Percentiles rank a stretch among this genome's conserved stretches.
Evolutionary conservation across 2,888 invertebrate species (phyloP).

Genomic region (Brachyptera risi): DNA sequence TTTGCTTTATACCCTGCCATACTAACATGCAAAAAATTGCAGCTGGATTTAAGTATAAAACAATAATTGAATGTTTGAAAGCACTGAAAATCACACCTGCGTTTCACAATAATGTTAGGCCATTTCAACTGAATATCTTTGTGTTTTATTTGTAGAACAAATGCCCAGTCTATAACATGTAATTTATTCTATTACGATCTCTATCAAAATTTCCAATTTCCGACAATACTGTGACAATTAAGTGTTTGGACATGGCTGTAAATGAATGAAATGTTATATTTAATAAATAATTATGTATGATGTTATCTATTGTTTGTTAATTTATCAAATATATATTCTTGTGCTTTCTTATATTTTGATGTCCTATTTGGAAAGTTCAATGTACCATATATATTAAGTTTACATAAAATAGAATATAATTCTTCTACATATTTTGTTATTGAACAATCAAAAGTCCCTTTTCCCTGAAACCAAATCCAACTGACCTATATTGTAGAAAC

Average conservation of each 20-base stretch:
- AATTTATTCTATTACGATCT: too few relatives aligned
- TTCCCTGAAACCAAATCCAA: too few relatives aligned
- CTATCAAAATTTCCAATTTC: background rate
- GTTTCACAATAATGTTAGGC: conserved; percentile 2
- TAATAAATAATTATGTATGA: background rate
- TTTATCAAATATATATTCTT: background rate
- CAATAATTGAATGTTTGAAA: background rate
- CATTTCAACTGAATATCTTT: background rate
- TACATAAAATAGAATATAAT: background rate
- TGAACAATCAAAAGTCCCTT: background rate
- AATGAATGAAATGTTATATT: too few relatives aligned
- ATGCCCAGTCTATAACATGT: too few relatives aligned
- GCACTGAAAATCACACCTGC: conserved; percentile 23
- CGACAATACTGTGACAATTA: background rate
- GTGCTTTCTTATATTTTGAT: background rate
- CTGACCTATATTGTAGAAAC: too few relatives aligned
- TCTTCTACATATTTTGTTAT: background rate
- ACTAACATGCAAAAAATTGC: too few relatives aligned
- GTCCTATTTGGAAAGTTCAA: background rate
- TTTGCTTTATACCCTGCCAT: too few relatives aligned
- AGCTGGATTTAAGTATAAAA: too few relatives aligned
- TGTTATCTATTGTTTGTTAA: background rate
- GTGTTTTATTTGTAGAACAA: too few relatives aligned
- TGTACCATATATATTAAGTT: background rate
- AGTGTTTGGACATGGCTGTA: too few relatives aligned